Percentiles rank a stretch among this genome's conserved stretches.
phyloP scores from a whole-genome alignment of 2,888 invertebrate genomes.

The Melanargia galathea region DNA sequence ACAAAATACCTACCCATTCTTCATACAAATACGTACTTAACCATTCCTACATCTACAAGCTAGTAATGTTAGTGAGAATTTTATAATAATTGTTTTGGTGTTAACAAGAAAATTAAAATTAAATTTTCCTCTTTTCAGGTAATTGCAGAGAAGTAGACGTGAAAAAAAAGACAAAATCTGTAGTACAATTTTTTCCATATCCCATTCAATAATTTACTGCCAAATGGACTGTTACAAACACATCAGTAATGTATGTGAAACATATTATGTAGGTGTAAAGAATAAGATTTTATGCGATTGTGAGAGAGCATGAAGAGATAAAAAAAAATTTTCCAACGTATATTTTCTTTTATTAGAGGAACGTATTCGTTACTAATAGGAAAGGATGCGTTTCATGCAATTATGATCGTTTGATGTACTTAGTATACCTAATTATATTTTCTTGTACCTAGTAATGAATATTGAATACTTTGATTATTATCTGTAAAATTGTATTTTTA shows the following conservation, averaged over 20 bases:
- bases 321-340: not conserved
- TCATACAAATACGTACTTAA: too few relatives aligned
- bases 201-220: conserved; percentile 59
- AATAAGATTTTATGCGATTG: conserved; percentile 20
- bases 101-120: too few relatives aligned
- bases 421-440: not conserved
- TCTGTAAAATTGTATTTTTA: too few relatives aligned
- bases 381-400: not conserved
- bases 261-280: conserved; percentile 35
- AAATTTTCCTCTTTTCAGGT: conserved; percentile 54
- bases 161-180: conserved; percentile 52
- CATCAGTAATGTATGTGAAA: conserved; percentile 46
- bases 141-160: conserved; percentile 48
- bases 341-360: not conserved
- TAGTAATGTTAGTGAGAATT: too few relatives aligned
- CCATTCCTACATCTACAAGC: too few relatives aligned
- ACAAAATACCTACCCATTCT: too few relatives aligned
- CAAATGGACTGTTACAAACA: conserved; percentile 45
- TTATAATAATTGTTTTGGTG: too few relatives aligned
- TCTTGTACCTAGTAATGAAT: too few relatives aligned
- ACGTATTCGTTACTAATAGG: not conserved
- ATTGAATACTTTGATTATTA: too few relatives aligned
- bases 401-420: not conserved
- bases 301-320: not conserved
- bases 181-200: conserved; percentile 77